Base-by-base conservation (phyloP, 2,113 vertebrate species). In the Noturus placidus region DNA sequence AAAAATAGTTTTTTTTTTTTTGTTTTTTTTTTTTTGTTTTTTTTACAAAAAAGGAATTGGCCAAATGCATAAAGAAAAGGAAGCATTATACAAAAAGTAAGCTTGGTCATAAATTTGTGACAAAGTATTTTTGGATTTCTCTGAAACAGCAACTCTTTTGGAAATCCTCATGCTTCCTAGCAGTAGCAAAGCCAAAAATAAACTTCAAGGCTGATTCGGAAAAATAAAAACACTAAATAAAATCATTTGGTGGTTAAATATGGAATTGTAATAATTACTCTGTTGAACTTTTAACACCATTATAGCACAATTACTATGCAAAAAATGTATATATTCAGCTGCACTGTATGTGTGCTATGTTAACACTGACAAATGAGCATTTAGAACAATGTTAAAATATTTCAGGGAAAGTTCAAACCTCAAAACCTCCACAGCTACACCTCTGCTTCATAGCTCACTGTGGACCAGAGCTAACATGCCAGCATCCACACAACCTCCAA, bases 401-500 rank as follows among this genome's bases (percentile, higher is more conserved):
- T 61, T 61, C 30, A 80, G n/a, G 30, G 17, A 80, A 80, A 56
- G 78, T 20, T 30, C 30, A 59, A 27, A 38, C 56, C 56, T 54
- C 10, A 84, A 46, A 84, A 72, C n/a, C 83, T 46, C 65, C 50
- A 56, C 50, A 84, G 65, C 56, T 61, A 82, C 79, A 61, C 79
- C 56, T 59, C 20, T 52, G 46, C 76, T 52, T 78, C 11, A 25
- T 15, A 27, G 56, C 80, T n/a, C 80, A 82, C 59, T 54, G 27
- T 54, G 42, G 42, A 54, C 61, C 33, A 61, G 69, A 70, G 69
- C 52, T 76, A 84, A 72, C 70, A 76, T 76, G 69, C 13, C 35
- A 57, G 57, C 13, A 50, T 56, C 33, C 57, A 17, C 86, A 69
- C 67, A 65, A 78, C 79, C 72, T 89, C 70, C 50, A 30, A 61